Conservation (phyloP, 2,888 invertebrate genomes). For the Leptinotarsa rubiginosa region DNA sequence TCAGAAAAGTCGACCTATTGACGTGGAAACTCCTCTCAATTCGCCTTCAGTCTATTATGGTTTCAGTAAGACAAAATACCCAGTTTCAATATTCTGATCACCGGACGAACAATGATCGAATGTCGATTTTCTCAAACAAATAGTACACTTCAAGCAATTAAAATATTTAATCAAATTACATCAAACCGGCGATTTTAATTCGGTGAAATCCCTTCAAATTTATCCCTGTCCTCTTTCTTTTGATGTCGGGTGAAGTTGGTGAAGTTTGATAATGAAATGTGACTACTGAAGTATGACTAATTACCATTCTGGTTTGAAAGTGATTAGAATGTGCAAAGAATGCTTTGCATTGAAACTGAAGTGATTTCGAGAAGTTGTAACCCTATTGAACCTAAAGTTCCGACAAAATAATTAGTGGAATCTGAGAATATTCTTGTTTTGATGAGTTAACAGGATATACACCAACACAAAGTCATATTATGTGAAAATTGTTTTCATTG, state of each 20-base stretch:
- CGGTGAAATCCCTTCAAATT: slow-evolving; percentile 42
- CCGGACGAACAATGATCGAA: background rate
- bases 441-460: too few species aligned
- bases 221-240: slow-evolving; percentile 40
- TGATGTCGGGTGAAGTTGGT: slow-evolving; percentile 35
- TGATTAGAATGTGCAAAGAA: slow-evolving; percentile 12
- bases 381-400: too few species aligned
- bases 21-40: too few species aligned
- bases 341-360: background rate
- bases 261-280: slow-evolving; percentile 49
- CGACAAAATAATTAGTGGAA: too few species aligned
- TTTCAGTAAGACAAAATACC: background rate
- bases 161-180: slow-evolving; percentile 40
- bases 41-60: background rate
- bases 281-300: slow-evolving; percentile 47
- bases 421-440: too few species aligned
- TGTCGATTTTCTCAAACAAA: slow-evolving; percentile 36
- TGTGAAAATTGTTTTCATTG: too few species aligned
- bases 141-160: slow-evolving; percentile 37
- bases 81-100: slow-evolving; percentile 13
- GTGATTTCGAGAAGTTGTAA: background rate
- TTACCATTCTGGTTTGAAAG: slow-evolving; percentile 33
- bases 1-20: too few species aligned
- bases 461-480: too few species aligned
- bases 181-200: slow-evolving; percentile 40